Percentiles rank a stretch among this genome's conserved stretches.
Evolutionary conservation across 30 jellyfish, hydroid and myxozoan genomes (phyloP).

Genomic region (Turritopsis rubra): DNA sequence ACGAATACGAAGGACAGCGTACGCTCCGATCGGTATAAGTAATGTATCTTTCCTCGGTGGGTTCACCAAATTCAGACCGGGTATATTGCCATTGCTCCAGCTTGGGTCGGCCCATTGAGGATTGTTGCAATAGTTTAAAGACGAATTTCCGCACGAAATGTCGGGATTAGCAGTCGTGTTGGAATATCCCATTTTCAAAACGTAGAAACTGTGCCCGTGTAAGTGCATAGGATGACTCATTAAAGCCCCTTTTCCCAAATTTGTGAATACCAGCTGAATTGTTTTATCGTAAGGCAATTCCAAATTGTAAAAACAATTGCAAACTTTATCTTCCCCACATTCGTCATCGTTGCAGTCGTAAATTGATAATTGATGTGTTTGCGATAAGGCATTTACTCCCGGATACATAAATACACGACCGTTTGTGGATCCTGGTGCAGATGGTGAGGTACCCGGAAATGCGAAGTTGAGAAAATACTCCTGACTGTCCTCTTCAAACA

Average conservation of each 20-base stretch:
- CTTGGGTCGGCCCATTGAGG: slow-evolving; percentile 49
- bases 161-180: slow-evolving; percentile 30
- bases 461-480: slow-evolving; percentile 69
- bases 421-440: slow-evolving; percentile 74
- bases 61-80: slow-evolving; percentile 62
- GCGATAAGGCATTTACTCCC: slow-evolving; percentile 69
- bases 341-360: slow-evolving; percentile 62
- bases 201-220: slow-evolving; percentile 82
- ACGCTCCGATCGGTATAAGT: slow-evolving; percentile 46
- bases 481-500: slow-evolving; percentile 42
- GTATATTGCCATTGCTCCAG: slow-evolving; percentile 62
- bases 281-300: slow-evolving; percentile 65
- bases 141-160: slow-evolving; percentile 73
- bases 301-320: slow-evolving; percentile 58
- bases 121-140: slow-evolving; percentile 58
- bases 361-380: slow-evolving; percentile 54
- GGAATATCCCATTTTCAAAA: slow-evolving; percentile 74
- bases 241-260: slow-evolving; percentile 73
- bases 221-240: slow-evolving; percentile 79
- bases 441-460: slow-evolving; percentile 57
- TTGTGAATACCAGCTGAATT: slow-evolving; percentile 72
- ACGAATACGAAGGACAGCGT: background rate
- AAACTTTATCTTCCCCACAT: slow-evolving; percentile 82
- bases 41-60: slow-evolving; percentile 83
- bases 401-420: slow-evolving; percentile 75